Conservation (phyloP, 2,888 invertebrate genomes). For the Agrotis ipsilon region DNA sequence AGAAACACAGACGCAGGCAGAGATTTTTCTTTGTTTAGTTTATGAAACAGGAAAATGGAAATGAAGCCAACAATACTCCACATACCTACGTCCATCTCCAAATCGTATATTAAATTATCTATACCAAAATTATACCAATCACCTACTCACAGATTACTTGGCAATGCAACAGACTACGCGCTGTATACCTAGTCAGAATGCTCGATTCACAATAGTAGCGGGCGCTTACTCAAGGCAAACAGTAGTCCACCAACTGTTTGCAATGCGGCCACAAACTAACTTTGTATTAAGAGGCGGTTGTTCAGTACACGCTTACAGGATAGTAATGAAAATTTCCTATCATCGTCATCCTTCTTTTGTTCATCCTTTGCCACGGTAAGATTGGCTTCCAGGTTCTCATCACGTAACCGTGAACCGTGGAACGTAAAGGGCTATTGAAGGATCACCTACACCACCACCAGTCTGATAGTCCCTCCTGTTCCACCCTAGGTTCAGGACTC, state of each 20-base stretch:
- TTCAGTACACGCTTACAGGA: background rate
- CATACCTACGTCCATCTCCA: background rate
- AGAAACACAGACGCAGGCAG: too few species aligned
- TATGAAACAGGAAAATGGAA: too few species aligned
- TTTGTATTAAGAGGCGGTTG: constrained; percentile 11
- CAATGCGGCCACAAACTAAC: constrained; percentile 1
- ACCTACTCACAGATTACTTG: constrained; percentile 1
- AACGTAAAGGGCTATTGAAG: too few species aligned
- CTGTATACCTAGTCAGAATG: constrained; percentile 15
- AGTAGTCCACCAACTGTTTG: constrained; percentile 26
- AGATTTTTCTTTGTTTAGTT: too few species aligned
- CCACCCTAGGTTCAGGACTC: too few species aligned
- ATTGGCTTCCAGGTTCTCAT: too few species aligned
- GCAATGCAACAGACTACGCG: constrained; percentile 16
- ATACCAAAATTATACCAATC: constrained; percentile 10
- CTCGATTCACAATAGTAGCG: constrained; percentile 29
- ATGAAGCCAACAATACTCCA: too few species aligned
- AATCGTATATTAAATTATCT: background rate
- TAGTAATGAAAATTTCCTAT: constrained; percentile 5
- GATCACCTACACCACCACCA: too few species aligned
- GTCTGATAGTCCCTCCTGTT: too few species aligned
- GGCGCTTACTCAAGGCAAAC: constrained; percentile 40
- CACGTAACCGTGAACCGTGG: too few species aligned
- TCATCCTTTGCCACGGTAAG: too few species aligned
- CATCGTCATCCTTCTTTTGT: too few species aligned